Evolutionary conservation across 2,113 vertebrate genomes (phyloP), one percentile per base, ranked within the genome.

Genomic region (Thomomys bottae): DNA sequence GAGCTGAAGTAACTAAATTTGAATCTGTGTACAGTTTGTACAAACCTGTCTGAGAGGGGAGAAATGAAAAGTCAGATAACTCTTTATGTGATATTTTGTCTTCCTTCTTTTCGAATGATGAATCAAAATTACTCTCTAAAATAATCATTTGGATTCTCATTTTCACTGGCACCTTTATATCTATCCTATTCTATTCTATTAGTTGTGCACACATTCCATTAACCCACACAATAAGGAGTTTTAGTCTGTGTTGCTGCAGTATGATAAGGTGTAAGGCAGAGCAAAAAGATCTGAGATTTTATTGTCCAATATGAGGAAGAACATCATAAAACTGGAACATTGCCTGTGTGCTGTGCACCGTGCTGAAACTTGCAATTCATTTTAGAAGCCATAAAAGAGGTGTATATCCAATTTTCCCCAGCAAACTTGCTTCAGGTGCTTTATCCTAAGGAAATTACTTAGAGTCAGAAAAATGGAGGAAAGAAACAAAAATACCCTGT

Each of bases 1-100:
- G 77, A 66, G 26, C 54, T 28, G 5, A 26, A 80, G 30, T 84
- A 92, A 94, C 71, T 83, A 87, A 94, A 75, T 92, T 88, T 88
- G 80, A 71, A 88, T 36, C 61, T 18, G 3, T 73, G 36, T 61
- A 36, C 80, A 67, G 75, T 76, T 61, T 84, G 54, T 67, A 34
- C 87, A 83, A 71, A 90, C 36, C 24, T 85, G 49, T 67, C 70
- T 91, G 83, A 30, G 70, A 70, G 54, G 26, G 71, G 42, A 86
- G 32, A 94, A 76, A 26, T 92, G 71, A 61, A 90, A 89, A 94
- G 71, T 83, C 45, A 89, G 71, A 36, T 2, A 54, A 14, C 36
- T 61, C 23, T 82, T 84, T 92, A 38, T 83, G 80, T 90, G 30
- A 84, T 42, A 61, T 10, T 82, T 86, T 28, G 49, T n/a, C 32